These are phyloP conservation scores for Aphaenogaster rudis DNA, from an alignment of 1,140 invertebrate species.

Conservation along the genomic window DNA sequence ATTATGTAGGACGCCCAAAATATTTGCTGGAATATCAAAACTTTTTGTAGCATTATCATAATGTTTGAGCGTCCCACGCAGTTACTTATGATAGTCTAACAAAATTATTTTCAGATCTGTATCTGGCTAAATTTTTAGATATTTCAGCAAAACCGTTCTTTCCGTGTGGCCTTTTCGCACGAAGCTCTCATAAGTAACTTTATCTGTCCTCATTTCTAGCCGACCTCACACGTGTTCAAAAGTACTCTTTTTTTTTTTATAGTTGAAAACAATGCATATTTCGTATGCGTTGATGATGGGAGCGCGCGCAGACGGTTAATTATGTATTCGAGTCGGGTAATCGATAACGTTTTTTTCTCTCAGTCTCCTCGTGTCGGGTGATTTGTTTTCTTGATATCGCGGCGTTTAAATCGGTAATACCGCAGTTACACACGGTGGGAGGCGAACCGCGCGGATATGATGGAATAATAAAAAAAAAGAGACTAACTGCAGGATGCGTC, in stretches of 20 bases:
- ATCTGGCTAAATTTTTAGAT: too few relatives aligned
- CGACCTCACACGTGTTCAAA: not conserved
- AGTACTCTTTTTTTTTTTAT: not conserved
- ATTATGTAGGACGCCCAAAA: too few relatives aligned
- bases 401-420: constrained; percentile 1
- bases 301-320: not conserved
- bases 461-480: not conserved
- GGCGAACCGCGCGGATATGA: not conserved
- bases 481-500: not conserved
- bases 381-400: not conserved
- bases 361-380: not conserved
- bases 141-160: too few relatives aligned
- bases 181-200: not conserved
- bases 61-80: too few relatives aligned
- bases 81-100: too few relatives aligned
- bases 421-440: not conserved
- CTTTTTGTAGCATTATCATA: too few relatives aligned
- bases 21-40: too few relatives aligned
- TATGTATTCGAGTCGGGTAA: constrained; percentile 7
- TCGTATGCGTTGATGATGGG: not conserved
- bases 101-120: too few relatives aligned
- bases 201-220: not conserved
- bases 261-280: not conserved
- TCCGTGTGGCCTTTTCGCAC: not conserved
- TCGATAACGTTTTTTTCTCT: not conserved